These are phyloP conservation scores for Parelbella ahira DNA, from an alignment of 2,888 invertebrate species.

Conservation along the genomic window DNA sequence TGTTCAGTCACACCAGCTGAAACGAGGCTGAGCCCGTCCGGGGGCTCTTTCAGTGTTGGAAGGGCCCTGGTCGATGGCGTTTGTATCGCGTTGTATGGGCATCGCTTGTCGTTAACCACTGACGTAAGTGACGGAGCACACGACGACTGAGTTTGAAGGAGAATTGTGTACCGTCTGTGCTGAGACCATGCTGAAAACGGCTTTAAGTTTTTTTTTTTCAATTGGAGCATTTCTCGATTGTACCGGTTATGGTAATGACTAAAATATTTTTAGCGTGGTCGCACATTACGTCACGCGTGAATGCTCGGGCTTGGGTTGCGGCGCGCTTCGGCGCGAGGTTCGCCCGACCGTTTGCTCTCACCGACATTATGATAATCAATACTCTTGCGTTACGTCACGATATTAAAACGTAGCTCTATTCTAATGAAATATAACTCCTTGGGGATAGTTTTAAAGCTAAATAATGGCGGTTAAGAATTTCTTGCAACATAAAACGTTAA, in stretches of 20 bases:
- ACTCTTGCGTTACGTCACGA: background rate
- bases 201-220: no score
- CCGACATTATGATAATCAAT: slow-evolving; percentile 3
- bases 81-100: slow-evolving; percentile 71
- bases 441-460: slow-evolving; percentile 18
- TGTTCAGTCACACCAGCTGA: slow-evolving; percentile 29
- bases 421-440: slow-evolving; percentile 1
- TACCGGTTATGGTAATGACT: no score
- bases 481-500: no score
- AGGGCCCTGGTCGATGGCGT: slow-evolving; percentile 36
- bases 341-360: slow-evolving; percentile 21
- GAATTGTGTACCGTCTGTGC: slow-evolving; percentile 31
- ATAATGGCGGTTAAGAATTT: slow-evolving; percentile 4
- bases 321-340: slow-evolving; percentile 41
- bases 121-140: slow-evolving; percentile 53
- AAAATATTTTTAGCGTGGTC: slow-evolving; percentile 37
- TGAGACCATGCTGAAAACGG: slow-evolving; percentile 28
- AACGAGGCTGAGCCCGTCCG: slow-evolving; percentile 28
- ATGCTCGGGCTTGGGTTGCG: slow-evolving; percentile 79
- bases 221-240: no score
- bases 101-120: slow-evolving; percentile 77
- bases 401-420: no score
- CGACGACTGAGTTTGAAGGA: slow-evolving; percentile 38
- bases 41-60: slow-evolving; percentile 37
- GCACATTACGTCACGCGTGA: slow-evolving; percentile 73